Base-by-base conservation (phyloP, 2,888 invertebrate genomes). In the Gastrophysa polygoni region DNA sequence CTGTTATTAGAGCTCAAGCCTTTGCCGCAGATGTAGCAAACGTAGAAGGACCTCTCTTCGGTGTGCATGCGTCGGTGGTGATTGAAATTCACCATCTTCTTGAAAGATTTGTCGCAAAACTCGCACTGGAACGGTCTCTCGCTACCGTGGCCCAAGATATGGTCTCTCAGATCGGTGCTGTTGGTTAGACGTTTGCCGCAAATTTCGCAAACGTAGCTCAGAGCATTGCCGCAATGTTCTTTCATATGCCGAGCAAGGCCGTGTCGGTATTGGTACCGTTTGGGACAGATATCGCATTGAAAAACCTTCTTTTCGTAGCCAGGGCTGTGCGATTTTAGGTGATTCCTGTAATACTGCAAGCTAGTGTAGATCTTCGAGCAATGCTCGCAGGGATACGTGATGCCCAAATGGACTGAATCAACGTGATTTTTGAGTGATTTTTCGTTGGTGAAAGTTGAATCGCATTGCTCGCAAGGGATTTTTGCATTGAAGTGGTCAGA, bases 31-130 rank as follows among this genome's bases (percentile, higher is more conserved):
- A 82, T 77, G 44, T 82, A 80, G 43, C 76, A 76, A 34, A 62
- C 61, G 54, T 70, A 73, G 8, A 74, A 75, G 7, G 24, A 7
- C 24, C 24, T 24, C 11, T 24, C 50, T 4, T 38, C 38, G 21
- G 10, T 50, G 16, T 50, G 50, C 28, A 14, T 6, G n/a, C 50
- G 21, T 2, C 38, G 38, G 6, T 38, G 38, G 38, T 38, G 38
- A 4, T 38, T 38, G 14, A 38, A 14, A 6, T 14, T 38, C n/a
- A 38, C 38, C 38, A 38, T 38, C 14, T 38, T 38, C 38, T 38
- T 38, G 38, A 83, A 83, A 7, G 81, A 80, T 63, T 83, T 83
- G 67, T 81, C 80, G 68, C 84, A 84, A 11, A 82, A 80, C 57
- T 83, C 82, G 71, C 67, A 67, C 17, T 32, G 43, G 61, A 65